Evolutionary conservation across 2,797 vertebrate species (phyloP), one percentile per base, ranked within the genome.

Genomic region (Paguma larvata): DNA sequence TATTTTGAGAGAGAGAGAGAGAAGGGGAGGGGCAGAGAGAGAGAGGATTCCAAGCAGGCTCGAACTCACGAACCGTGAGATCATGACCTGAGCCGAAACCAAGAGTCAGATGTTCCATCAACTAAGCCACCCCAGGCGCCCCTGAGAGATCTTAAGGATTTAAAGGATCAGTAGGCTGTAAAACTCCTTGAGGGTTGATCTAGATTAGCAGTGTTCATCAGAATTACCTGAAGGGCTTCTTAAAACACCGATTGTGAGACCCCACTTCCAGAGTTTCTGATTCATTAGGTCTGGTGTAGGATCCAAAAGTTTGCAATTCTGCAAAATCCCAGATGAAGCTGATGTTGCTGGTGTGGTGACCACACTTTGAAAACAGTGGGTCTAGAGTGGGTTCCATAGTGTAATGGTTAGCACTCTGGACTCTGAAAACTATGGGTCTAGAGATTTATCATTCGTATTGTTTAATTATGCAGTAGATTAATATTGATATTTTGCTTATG

Each of bases 381-480:
- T 73, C 63, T 95, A 79, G 63, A 91, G 56, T 38, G 38, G 38
- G 38, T 38, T 38, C 38, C 38, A 38, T 38, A 38, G 38, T 38
- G 38, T 38, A 38, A 38, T 38, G 38, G 38, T 38, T 38, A 38
- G 38, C 38, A 38, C 38, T 38, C 38, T 38, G 38, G 38, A 44
- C 34, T 89, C 53, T 46, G 80, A 95, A 96, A 86, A 80, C 72
- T 62, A 10, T 4, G 21, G 13, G 27, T 73, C 63, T 95, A 79
- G 63, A 91, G 56, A 62, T 77, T 82, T 94, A 25, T 90, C 41
- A 32, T 85, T 78, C 44, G 48, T 79, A 27, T 34, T 8, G 12
- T 63, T 78, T 80, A 85, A 62, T 84, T 75, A 38, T 78, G n/a
- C 19, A 34, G 15, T 73, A 67, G 25, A 68, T 72, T 82, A 72